Base-by-base conservation (phyloP, 2,888 invertebrate genomes). In the Onthophagus sagittarius region DNA sequence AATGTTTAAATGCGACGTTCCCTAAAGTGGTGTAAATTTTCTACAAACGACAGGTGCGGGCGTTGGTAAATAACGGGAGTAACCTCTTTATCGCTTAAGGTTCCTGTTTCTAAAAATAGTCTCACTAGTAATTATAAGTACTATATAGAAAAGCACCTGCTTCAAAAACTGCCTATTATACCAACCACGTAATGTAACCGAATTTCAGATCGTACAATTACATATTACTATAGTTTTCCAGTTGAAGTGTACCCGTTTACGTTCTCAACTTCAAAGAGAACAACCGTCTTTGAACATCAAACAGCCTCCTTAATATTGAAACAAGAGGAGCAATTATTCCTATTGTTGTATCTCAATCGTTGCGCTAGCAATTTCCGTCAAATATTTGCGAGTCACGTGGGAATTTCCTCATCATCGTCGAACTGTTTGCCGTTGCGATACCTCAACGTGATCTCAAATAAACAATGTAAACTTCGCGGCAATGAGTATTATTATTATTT, bases 21-120 rank as follows among this genome's bases (percentile, higher is more conserved):
- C 39, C 11, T 53, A 53, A 53, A 53, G 39, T 11, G 39, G 11
- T 74, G 70, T 75, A 75, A 75, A 76, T 74, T 74, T 75, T 76
- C 74, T 75, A 75, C 75, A 71, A 74, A 33, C 64, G 69, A 75
- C 78, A 78, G 78, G 78, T 78, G 77, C 74, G 73, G 75, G 76
- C 75, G 75, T 75, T 76, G 69, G 65, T 53, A 73, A 75, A 75
- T 76, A 71, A 72, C 65, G 69, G 72, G 63, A 63, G 62, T 75
- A 72, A 72, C 71, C 71, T 72, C 73, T 75, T 73, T 72, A 73
- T 71, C 70, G 71, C 33, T 63, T 14, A 32, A 7, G 62, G 73
- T 73, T 73, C 73, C 71, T 73, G 67, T 73, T 71, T 70, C 65
- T 67, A 67, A 53, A 53, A 53, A 53, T 53, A 53, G 11, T 11